Percentiles rank a stretch among this genome's conserved stretches.
These are phyloP conservation scores for Scyliorhinus canicula DNA, from an alignment of 2,797 vertebrate species.

Conservation along the genomic window DNA sequence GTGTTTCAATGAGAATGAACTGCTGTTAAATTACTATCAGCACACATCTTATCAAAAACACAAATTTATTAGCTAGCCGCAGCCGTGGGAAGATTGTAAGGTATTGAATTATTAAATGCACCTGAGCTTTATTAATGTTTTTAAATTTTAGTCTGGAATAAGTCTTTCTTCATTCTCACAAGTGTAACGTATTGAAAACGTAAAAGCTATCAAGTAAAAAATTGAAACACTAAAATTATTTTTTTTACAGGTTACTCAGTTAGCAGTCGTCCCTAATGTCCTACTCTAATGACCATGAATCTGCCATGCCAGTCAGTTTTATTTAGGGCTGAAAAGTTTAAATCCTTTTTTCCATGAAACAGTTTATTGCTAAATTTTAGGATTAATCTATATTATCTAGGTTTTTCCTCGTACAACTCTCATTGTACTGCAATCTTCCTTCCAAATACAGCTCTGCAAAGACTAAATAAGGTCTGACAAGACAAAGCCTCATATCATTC, in stretches of 20 bases:
- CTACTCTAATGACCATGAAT: not conserved
- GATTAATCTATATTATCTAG: not conserved
- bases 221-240: not conserved
- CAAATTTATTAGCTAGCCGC: not conserved
- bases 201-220: not conserved
- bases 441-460: conserved; percentile 33
- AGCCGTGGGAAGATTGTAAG: not conserved
- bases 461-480: conserved; percentile 24
- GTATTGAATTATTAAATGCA: not conserved
- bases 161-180: not conserved
- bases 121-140: not conserved
- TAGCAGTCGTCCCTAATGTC: not conserved
- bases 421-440: conserved; percentile 39
- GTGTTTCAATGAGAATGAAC: no score
- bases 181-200: not conserved
- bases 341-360: not conserved
- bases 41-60: not conserved
- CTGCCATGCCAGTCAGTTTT: not conserved
- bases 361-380: not conserved
- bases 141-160: not conserved
- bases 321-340: not conserved
- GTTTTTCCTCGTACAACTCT: not conserved
- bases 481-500: conserved; percentile 37
- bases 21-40: not conserved
- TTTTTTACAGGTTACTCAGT: not conserved